Conservation (phyloP, 2,113 vertebrate species). For the Nycticorax nycticorax region DNA sequence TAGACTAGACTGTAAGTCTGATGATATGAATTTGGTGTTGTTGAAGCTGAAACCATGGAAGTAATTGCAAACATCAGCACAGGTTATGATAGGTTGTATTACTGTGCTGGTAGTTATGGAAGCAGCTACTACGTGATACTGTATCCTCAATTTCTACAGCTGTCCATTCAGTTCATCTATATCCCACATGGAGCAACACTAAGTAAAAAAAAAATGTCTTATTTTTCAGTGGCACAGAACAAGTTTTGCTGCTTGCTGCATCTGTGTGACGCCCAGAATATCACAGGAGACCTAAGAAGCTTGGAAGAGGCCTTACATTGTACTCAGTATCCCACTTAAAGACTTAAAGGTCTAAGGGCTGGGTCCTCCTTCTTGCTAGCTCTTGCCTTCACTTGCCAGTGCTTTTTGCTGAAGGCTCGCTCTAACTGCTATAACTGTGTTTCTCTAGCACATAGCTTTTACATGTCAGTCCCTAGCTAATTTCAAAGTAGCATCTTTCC, state of each 20-base stretch:
- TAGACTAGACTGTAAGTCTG: background rate
- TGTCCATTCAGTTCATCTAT: background rate
- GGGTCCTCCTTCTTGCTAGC: background rate
- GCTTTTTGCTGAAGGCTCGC: background rate
- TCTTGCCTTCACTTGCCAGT: background rate
- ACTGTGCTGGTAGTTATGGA: background rate
- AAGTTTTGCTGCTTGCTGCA: background rate
- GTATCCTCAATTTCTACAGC: background rate
- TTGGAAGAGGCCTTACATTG: background rate
- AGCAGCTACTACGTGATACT: background rate
- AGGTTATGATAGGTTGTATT: background rate
- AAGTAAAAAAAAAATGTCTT: background rate
- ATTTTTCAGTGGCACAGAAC: background rate
- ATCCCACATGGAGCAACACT: background rate
- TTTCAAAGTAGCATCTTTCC: background rate
- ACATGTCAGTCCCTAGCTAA: accelerated
- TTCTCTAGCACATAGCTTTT: background rate
- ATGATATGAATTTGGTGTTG: background rate
- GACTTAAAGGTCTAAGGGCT: background rate
- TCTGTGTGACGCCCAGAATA: background rate
- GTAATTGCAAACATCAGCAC: background rate
- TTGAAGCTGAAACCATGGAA: background rate
- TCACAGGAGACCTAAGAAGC: accelerated
- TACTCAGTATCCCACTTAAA: background rate
- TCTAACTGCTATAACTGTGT: background rate